Conservation (phyloP, 2,113 vertebrate species). For the Pao palembangensis region DNA sequence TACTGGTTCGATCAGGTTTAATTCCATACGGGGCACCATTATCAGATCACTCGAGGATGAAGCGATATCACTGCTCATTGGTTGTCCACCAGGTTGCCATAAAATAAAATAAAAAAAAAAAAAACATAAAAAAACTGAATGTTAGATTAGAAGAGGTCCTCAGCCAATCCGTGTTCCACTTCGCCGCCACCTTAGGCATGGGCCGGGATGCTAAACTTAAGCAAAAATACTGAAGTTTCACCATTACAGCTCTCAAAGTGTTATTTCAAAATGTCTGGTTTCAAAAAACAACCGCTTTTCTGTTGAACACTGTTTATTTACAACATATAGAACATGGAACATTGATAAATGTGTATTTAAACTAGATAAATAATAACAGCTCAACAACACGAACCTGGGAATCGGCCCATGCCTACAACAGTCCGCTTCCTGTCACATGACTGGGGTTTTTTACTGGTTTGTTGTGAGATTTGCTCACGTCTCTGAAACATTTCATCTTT, state of each 20-base stretch:
- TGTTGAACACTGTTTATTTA: too few relatives aligned
- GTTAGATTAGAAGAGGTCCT: conserved; percentile 36
- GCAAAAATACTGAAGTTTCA: neutral
- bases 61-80: conserved; percentile 48
- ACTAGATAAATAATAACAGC: too few relatives aligned
- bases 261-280: neutral
- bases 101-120: conserved; percentile 26
- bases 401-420: too few relatives aligned
- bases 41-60: conserved; percentile 20
- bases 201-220: too few relatives aligned
- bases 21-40: conserved; percentile 23
- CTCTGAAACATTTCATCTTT: too few relatives aligned
- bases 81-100: conserved; percentile 32
- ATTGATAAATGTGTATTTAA: too few relatives aligned
- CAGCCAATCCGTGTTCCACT: conserved; percentile 30
- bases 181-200: conserved; percentile 10
- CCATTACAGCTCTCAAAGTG: too few relatives aligned
- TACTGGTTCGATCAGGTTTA: conserved; percentile 57
- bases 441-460: too few relatives aligned
- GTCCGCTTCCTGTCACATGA: too few relatives aligned
- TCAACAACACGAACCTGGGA: too few relatives aligned
- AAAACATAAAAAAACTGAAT: conserved; percentile 3
- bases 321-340: too few relatives aligned
- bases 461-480: too few relatives aligned
- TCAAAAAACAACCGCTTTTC: neutral